Conservation (phyloP, 2,113 vertebrate genomes). For the Ancistrus triradiatus region DNA sequence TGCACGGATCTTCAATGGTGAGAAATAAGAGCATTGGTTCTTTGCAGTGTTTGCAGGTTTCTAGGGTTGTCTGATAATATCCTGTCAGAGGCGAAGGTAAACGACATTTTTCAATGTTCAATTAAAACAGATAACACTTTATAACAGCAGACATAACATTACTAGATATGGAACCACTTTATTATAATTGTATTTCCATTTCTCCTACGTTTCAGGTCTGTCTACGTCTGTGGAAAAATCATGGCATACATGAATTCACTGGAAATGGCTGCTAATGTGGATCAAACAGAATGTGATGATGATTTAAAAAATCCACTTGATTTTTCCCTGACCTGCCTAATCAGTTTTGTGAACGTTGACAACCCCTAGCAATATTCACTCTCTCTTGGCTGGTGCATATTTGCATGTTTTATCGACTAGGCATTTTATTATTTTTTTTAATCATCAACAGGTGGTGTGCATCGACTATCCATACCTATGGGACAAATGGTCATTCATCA, state of each 20-base stretch:
- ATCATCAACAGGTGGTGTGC: slow-evolving; percentile 7
- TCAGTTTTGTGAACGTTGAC: no score
- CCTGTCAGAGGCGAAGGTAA: neutral
- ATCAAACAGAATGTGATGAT: no score
- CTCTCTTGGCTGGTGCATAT: no score
- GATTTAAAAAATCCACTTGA: no score
- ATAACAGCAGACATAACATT: neutral
- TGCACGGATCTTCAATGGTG: neutral
- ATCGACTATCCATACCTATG: no score
- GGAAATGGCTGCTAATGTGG: no score
- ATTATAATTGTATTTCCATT: slow-evolving; percentile 39
- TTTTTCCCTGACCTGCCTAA: no score
- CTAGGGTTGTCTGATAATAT: neutral
- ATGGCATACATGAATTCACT: no score
- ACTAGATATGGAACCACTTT: neutral
- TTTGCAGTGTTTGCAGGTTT: neutral
- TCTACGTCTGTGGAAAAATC: no score
- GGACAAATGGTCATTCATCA: no score
- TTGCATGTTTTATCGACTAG: slow-evolving; percentile 18
- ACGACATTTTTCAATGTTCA: neutral
- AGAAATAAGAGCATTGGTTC: neutral
- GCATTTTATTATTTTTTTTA: no score
- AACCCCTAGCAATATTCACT: no score
- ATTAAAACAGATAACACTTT: neutral
- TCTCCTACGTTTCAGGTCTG: slow-evolving; percentile 2